Evolutionary conservation across 2,888 invertebrate species (phyloP).

Genomic region (Caenorhabditis sp.): DNA sequence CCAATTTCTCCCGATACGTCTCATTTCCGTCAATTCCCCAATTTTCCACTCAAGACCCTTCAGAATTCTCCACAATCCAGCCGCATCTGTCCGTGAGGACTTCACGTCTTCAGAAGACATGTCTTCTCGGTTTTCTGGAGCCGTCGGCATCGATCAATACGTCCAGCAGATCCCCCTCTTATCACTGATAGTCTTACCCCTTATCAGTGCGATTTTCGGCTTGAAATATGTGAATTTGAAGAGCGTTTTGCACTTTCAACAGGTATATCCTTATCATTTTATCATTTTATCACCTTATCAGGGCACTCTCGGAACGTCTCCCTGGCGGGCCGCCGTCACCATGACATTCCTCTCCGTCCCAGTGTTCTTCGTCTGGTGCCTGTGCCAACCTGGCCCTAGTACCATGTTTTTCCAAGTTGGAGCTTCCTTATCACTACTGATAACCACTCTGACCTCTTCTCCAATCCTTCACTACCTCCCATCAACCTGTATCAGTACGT

Average conservation of each 20-base stretch:
- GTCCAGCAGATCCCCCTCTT: conserved; percentile 67
- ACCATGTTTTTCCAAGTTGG: conserved; percentile 67
- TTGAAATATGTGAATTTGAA: conserved; percentile 63
- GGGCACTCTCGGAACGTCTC: conserved; percentile 70
- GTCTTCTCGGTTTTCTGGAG: conserved; percentile 28
- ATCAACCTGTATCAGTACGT: conserved; percentile 69
- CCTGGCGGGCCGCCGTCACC: conserved; percentile 72
- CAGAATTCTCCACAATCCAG: conserved; percentile 1
- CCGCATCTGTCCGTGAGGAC: conserved; percentile 23
- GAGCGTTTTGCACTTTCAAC: conserved; percentile 70
- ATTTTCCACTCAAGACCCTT: conserved; percentile 20
- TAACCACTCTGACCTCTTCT: conserved; percentile 63
- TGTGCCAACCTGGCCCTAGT: conserved; percentile 58
- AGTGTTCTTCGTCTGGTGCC: conserved; percentile 69
- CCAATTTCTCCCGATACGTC: too few relatives aligned
- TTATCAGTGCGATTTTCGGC: conserved; percentile 65
- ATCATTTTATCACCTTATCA: too few relatives aligned
- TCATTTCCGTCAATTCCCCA: too few relatives aligned
- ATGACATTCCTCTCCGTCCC: conserved; percentile 69
- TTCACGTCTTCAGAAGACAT: conserved; percentile 61
- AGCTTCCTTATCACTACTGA: conserved; percentile 62
- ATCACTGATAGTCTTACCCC: conserved; percentile 63
- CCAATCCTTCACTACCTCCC: conserved; percentile 75
- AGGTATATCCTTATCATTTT: conserved; percentile 28
- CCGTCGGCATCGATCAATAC: conserved; percentile 50